These are phyloP conservation scores for Cephalopachus bancanus DNA, from an alignment of 2,797 vertebrate species.

Conservation along the genomic window DNA sequence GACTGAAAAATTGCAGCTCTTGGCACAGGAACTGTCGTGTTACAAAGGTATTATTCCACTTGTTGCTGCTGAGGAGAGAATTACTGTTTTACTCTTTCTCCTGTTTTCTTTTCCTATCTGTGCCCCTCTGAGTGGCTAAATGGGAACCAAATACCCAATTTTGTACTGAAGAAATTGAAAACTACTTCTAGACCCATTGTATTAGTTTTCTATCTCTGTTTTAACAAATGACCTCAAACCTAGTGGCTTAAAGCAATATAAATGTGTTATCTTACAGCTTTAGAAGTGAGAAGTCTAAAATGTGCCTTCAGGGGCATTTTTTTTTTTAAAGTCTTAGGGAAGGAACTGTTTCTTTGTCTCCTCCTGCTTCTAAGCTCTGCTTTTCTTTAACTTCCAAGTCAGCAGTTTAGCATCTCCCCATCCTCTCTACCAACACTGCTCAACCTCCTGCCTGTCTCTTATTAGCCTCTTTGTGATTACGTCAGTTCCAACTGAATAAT, in stretches of 20 bases:
- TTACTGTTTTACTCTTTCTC: neutral
- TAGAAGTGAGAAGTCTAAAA: neutral
- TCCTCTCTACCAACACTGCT: neutral
- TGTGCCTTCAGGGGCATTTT: neutral
- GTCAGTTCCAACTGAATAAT: neutral
- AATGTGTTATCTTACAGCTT: neutral
- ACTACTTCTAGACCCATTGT: too few relatives aligned
- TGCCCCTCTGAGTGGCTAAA: neutral
- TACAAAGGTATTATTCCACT: neutral
- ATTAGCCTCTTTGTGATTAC: neutral
- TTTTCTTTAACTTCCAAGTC: neutral
- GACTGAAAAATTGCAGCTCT: neutral
- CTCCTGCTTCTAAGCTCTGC: neutral
- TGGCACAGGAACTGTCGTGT: neutral
- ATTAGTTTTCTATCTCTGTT: neutral
- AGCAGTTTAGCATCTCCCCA: neutral
- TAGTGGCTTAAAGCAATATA: neutral
- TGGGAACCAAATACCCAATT: neutral
- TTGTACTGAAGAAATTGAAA: neutral
- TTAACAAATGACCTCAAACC: neutral
- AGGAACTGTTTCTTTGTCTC: neutral
- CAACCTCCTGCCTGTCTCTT: neutral
- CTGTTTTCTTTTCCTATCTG: neutral
- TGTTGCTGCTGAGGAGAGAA: neutral
- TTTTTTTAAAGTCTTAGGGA: neutral